Base-by-base conservation (phyloP, 1,140 invertebrate genomes). In the Drosophila nigrodunni region DNA sequence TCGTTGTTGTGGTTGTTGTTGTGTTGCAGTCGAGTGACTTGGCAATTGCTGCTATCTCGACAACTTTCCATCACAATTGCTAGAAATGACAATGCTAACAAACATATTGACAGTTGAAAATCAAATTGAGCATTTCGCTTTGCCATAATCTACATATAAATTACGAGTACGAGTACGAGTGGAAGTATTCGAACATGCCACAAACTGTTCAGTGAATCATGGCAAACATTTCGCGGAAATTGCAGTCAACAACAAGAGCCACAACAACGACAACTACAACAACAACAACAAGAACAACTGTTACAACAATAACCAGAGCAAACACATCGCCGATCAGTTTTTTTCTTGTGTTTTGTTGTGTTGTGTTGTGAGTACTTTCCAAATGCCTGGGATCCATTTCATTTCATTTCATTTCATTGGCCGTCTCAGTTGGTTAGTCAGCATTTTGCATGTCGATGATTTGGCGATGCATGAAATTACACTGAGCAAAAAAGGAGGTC, bases 151-250 rank as follows among this genome's bases (percentile, higher is more conserved):
- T 71, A 80, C 80, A 83, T 83, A 88, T 88, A 88, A 87, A 88
- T 87, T 88, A 80, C 81, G 59, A 70, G 74, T 39, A 47, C 37
- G 30, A 70, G 34, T 55, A 65, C 50, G 50, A 52, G 6, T 30
- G 25, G 25, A 30, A 30, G 30, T 34, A 30, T 11, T n/a, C 50
- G 50, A 52, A 52, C 68, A 72, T 46, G 70, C 69, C 65, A 34
- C 64, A 67, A 79, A 74, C 74, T 88, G 82, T 82, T 77, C 80
- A 87, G 72, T 88, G 82, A 88, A 87, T 87, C 82, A 87, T 87
- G 79, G 66, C 76, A 82, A 72, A 61, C 83, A 74, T 76, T 82
- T 87, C 82, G 77, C 82, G 82, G 82, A 88, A 88, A 88, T 88
- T 72, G 65, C 65, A 72, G 46, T 73, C 46, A 77, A 61, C 49